Evolutionary conservation across 2,888 invertebrate species (phyloP).

Genomic region (Fissipunctia ypsillon): DNA sequence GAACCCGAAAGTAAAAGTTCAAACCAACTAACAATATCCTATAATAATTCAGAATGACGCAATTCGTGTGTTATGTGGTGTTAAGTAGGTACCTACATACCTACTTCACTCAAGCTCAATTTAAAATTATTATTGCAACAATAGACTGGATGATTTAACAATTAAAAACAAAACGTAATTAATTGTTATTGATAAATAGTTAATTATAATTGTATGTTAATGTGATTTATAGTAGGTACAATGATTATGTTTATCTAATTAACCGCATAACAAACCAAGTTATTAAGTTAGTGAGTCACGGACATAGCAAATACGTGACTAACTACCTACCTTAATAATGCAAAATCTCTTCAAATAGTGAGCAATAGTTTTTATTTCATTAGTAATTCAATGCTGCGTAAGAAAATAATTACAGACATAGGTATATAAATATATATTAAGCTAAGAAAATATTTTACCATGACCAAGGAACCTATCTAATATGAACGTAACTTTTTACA

Average conservation of each 20-base stretch:
- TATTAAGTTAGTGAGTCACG: conserved; percentile 30
- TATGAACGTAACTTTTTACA: not conserved
- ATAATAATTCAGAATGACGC: not conserved
- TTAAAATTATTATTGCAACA: conserved; percentile 13
- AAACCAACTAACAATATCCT: not conserved
- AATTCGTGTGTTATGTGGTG: not conserved
- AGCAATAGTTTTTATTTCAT: not conserved
- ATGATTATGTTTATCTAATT: conserved; percentile 52
- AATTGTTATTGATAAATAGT: conserved; percentile 45
- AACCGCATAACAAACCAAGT: conserved; percentile 47
- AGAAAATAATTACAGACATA: not conserved
- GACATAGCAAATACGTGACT: conserved; percentile 19
- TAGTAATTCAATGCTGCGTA: not conserved
- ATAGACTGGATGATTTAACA: conserved; percentile 5
- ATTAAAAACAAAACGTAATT: conserved; percentile 36
- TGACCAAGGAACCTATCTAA: not conserved
- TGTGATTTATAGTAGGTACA: conserved; percentile 23
- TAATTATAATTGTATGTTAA: conserved; percentile 21
- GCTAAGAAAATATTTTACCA: not conserved
- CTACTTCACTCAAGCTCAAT: conserved; percentile 2
- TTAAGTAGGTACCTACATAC: not conserved
- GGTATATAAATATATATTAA: not conserved
- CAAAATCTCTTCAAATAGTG: conserved; percentile 3
- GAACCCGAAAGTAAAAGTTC: not conserved
- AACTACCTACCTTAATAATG: conserved; percentile 11